phyloP scores from a whole-genome alignment of 2,113 vertebrate species.

The Brachypteracias leptosomus region DNA sequence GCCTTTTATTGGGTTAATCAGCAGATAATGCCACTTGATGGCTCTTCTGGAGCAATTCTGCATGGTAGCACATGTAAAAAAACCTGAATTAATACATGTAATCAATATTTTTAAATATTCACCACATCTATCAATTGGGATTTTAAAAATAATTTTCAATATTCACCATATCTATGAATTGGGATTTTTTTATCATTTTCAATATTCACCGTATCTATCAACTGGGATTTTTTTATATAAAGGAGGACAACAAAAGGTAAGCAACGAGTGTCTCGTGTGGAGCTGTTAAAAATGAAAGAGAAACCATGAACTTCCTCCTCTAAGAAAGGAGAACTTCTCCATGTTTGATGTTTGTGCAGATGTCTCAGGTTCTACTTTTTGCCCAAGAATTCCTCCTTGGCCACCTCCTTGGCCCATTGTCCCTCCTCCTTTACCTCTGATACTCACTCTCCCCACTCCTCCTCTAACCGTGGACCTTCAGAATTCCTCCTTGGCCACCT shows the following conservation, averaged over 20 bases:
- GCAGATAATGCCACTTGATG: background rate
- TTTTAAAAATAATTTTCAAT: background rate
- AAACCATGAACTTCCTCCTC: background rate
- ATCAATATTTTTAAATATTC: background rate
- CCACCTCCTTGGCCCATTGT: background rate
- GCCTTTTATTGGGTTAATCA: background rate
- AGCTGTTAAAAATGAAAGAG: background rate
- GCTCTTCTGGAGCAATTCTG: background rate
- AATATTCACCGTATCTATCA: background rate
- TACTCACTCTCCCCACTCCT: background rate
- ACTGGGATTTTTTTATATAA: background rate
- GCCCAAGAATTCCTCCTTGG: background rate
- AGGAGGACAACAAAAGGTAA: background rate
- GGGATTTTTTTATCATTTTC: too few relatives aligned
- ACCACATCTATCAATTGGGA: background rate
- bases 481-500: background rate
- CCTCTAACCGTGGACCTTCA: background rate
- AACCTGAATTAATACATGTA: background rate
- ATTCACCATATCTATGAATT: background rate
- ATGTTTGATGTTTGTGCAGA: background rate
- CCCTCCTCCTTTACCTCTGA: background rate
- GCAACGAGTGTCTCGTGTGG: rapidly evolving
- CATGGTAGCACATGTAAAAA: background rate
- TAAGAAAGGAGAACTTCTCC: background rate
- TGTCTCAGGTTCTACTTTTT: background rate